Evolutionary conservation across 2,888 invertebrate species (phyloP), one percentile per base, ranked within the genome.

Genomic region (Apocheima hispidaria): DNA sequence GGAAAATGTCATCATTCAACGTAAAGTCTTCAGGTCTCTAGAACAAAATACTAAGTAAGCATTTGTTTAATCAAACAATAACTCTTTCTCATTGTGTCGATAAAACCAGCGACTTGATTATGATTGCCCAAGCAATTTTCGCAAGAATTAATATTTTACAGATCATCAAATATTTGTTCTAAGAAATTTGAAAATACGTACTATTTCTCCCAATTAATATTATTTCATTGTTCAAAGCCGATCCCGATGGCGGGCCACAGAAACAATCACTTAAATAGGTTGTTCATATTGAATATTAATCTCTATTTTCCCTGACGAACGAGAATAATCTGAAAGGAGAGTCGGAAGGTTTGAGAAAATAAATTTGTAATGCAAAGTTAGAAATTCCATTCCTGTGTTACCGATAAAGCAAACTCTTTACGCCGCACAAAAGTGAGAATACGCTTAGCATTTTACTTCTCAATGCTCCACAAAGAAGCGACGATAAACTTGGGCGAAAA

Each of bases 341-440:
- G 74, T 76, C 81, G 75, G 77, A 74, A 80, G 79, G 84, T 79
- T 76, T 78, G 77, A 83, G 86, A 84, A 89, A 90, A 89, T 90
- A 90, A 90, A 92, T 92, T 91, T 91, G 92, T 91, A 90, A 92
- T 92, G 86, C 90, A 90, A 92, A 92, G 90, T 90, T 86, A 87
- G 87, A 89, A 90, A 91, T 92, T 89, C 83, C 87, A 89, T 89
- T 88, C 83, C 84, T 84, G 81, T 87, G 89, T 87, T 86, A 84
- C 84, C 84, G 86, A 87, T 91, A 88, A 70, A 89, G 87, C 87
- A 90, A 90, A 90, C 86, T 84, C 82, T 86, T 87, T 81, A 81
- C 77, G 65, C 71, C 69, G 76, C 81, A 82, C 84, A 87, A 88
- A 90, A 85, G 84, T 82, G 83, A 86, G 86, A 88, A 88, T 84